Evolutionary conservation across 2,888 invertebrate species (phyloP).

Genomic region (Calliphora vomitoria): DNA sequence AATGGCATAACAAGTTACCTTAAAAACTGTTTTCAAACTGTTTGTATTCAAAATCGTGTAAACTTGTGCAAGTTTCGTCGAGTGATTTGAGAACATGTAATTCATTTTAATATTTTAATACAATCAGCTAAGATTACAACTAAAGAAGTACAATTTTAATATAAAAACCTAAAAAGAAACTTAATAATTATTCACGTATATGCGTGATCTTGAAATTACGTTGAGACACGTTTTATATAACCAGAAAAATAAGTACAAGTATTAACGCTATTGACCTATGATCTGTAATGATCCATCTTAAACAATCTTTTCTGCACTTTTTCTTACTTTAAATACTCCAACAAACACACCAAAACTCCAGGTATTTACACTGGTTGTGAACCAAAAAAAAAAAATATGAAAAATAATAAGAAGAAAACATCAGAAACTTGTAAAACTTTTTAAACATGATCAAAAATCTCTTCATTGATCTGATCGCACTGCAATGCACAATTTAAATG

Average conservation of each 20-base stretch:
- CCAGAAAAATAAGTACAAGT: slow-evolving; percentile 35
- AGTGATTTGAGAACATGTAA: no score
- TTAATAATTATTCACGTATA: slow-evolving; percentile 59
- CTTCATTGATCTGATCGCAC: slow-evolving; percentile 58
- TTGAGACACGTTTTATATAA: slow-evolving; percentile 65
- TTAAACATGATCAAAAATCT: slow-evolving; percentile 51
- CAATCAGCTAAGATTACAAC: background rate
- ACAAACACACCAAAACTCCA: background rate
- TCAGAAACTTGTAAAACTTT: slow-evolving; percentile 44
- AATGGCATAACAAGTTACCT: no score
- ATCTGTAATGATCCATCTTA: slow-evolving; percentile 65
- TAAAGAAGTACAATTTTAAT: slow-evolving; percentile 10
- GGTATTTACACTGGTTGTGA: slow-evolving; percentile 16
- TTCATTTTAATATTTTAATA: no score
- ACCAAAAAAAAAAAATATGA: slow-evolving; percentile 16
- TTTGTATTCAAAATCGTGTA: no score
- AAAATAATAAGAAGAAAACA: slow-evolving; percentile 7
- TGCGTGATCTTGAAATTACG: slow-evolving; percentile 71
- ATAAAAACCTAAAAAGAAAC: background rate
- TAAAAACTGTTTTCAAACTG: no score
- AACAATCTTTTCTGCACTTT: slow-evolving; percentile 46
- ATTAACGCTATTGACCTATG: slow-evolving; percentile 69
- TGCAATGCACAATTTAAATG: slow-evolving; percentile 38
- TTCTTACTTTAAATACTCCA: slow-evolving; percentile 34
- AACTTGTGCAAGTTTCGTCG: no score